phyloP scores from a whole-genome alignment of 2,113 vertebrate genomes.

The Spea bombifrons region DNA sequence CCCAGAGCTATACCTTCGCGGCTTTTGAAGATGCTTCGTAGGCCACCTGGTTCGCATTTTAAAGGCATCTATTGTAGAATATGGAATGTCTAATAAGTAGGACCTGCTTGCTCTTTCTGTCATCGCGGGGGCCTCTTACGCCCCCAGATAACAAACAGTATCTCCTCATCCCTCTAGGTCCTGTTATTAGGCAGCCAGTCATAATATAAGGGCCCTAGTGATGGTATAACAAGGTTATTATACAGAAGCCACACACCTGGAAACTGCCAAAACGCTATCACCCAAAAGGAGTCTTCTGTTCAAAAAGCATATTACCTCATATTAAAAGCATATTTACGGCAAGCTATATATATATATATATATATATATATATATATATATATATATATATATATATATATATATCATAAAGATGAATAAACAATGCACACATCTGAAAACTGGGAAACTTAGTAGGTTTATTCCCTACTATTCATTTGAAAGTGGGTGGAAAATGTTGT shows the following conservation, averaged over 20 bases:
- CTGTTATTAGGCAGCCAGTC: conserved; percentile 1
- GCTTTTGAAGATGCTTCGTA: conserved; percentile 14
- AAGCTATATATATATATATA: too few relatives aligned
- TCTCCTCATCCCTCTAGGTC: background rate
- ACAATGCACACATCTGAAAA: too few relatives aligned
- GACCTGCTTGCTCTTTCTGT: conserved; percentile 8
- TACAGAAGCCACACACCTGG: conserved; percentile 16
- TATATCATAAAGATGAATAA: too few relatives aligned
- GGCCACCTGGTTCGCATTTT: conserved; percentile 40
- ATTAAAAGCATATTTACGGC: too few relatives aligned
- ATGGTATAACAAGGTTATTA: conserved; percentile 4
- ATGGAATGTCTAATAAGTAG: conserved; percentile 24
- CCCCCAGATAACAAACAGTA: background rate
- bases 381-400: too few relatives aligned
- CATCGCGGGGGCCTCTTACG: conserved; percentile 24
- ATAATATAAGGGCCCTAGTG: background rate
- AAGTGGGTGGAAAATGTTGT: too few relatives aligned
- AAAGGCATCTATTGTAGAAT: conserved; percentile 16
- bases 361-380: too few relatives aligned
- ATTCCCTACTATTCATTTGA: too few relatives aligned
- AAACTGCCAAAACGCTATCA: background rate
- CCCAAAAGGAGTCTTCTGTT: background rate
- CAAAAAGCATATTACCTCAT: background rate
- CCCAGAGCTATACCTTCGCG: conserved; percentile 12
- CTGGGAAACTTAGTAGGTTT: too few relatives aligned